phyloP scores from a whole-genome alignment of 2,113 vertebrate species.

The Bambusicola thoracicus region DNA sequence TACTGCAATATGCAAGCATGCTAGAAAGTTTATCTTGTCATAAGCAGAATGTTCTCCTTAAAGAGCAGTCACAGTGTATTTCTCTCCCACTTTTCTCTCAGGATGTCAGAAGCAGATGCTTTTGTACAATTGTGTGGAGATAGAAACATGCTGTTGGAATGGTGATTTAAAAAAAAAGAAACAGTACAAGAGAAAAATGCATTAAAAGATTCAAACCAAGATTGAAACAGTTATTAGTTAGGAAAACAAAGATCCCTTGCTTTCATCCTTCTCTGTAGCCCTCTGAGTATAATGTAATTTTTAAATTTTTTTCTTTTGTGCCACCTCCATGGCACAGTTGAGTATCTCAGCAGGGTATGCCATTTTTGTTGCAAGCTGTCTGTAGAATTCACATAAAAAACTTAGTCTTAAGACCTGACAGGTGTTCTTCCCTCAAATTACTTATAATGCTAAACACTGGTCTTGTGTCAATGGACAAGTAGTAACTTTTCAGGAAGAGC shows the following conservation, averaged over 20 bases:
- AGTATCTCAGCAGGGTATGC: neutral
- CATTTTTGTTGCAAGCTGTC: neutral
- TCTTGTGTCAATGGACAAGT: neutral
- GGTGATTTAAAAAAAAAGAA: neutral
- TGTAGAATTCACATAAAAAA: neutral
- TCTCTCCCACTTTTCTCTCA: neutral
- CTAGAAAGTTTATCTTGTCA: neutral
- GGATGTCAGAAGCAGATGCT: neutral
- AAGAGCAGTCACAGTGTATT: neutral
- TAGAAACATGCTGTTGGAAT: neutral
- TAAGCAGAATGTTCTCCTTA: neutral
- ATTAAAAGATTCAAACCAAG: neutral
- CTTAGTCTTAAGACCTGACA: neutral
- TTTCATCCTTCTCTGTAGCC: neutral
- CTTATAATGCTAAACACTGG: neutral
- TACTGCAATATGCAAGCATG: neutral
- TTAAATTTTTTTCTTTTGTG: too few relatives aligned
- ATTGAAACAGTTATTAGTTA: neutral
- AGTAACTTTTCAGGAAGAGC: neutral
- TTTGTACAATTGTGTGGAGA: neutral
- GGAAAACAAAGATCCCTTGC: neutral
- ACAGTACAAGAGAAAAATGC: neutral
- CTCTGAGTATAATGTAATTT: accelerated
- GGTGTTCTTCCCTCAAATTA: neutral
- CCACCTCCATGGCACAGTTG: neutral